A percentile compares a stretch with the other conserved stretches of the same genome.
These are phyloP conservation scores for Sturnus vulgaris DNA, from an alignment of 2,113 vertebrate genomes.

Conservation along the genomic window DNA sequence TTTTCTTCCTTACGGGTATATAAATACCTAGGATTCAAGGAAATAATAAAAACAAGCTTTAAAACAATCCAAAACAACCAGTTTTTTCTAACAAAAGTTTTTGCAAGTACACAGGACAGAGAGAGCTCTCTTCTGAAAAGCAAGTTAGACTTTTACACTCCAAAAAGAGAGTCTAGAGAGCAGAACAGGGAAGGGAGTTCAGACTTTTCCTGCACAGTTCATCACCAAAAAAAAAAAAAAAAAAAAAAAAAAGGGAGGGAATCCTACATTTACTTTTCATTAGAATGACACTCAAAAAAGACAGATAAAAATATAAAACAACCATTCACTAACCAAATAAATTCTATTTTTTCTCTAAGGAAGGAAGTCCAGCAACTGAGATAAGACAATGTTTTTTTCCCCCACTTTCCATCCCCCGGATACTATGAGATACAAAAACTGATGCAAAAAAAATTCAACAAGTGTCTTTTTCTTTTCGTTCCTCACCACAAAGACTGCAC, in stretches of 20 bases:
- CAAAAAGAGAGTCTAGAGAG: background rate
- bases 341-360: background rate
- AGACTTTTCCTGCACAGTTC: background rate
- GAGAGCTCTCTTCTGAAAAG: background rate
- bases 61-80: background rate
- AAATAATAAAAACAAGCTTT: background rate
- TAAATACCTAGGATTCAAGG: background rate
- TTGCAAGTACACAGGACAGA: background rate
- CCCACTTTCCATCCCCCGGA: background rate
- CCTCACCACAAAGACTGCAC: background rate
- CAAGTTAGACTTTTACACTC: background rate
- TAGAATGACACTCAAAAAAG: background rate
- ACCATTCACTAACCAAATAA: background rate
- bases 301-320: background rate
- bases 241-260: too few relatives aligned
- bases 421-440: background rate
- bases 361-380: background rate
- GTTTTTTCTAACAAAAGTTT: background rate
- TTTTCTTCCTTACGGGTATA: background rate
- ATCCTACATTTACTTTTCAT: background rate
- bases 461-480: background rate
- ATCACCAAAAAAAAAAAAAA: too few relatives aligned
- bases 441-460: background rate
- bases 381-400: background rate
- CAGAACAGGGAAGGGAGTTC: background rate